phyloP scores from a whole-genome alignment of 2,888 invertebrate species.

The Dicycla oo region DNA sequence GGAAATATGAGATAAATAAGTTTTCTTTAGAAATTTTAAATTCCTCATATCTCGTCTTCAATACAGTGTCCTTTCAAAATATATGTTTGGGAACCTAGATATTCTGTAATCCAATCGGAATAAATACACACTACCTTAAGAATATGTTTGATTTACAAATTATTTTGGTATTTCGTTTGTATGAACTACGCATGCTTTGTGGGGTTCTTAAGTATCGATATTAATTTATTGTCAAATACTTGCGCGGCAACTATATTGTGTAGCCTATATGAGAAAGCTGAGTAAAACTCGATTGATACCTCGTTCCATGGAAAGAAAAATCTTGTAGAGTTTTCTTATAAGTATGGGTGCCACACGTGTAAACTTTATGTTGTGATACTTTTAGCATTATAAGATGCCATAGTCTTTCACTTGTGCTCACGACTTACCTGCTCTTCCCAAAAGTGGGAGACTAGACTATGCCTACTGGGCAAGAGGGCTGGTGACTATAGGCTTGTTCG shows the following conservation, averaged over 20 bases:
- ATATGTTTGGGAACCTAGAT: too few species aligned
- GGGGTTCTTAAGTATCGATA: constrained; percentile 7
- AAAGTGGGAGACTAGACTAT: neutral
- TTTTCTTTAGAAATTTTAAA: too few species aligned
- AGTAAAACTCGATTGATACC: constrained; percentile 35
- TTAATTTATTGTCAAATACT: constrained; percentile 20
- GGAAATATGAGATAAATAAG: too few species aligned
- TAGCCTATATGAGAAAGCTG: constrained; percentile 36
- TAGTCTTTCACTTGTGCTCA: neutral
- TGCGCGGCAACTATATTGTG: constrained; percentile 15
- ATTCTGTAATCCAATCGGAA: too few species aligned
- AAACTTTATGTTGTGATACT: neutral
- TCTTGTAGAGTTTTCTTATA: constrained; percentile 27
- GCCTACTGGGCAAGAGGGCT: neutral
- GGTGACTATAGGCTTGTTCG: too few species aligned
- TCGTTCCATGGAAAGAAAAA: constrained; percentile 20
- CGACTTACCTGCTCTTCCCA: neutral
- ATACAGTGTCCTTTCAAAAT: too few species aligned
- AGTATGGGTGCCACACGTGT: neutral
- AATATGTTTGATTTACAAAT: too few species aligned
- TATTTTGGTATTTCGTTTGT: too few species aligned
- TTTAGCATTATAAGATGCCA: neutral
- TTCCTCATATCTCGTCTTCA: too few species aligned
- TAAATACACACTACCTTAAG: too few species aligned
- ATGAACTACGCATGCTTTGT: too few species aligned